phyloP scores from a whole-genome alignment of 2,888 invertebrate species.

The Idaea dimidiata region DNA sequence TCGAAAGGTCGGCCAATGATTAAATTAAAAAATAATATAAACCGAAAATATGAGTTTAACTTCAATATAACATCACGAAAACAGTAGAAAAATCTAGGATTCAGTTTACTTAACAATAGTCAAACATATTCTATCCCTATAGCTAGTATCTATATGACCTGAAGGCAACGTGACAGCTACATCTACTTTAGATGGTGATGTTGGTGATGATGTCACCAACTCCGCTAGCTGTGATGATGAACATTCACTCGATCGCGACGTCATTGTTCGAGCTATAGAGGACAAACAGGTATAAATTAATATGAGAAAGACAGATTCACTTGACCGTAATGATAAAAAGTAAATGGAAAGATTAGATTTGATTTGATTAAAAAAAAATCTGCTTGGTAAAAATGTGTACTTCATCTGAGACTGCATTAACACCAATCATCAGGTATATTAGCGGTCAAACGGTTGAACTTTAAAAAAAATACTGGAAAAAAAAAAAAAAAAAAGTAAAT shows the following conservation, averaged over 20 bases:
- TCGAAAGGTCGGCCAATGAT: too few species aligned
- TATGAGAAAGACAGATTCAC: neutral
- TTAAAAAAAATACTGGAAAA: neutral
- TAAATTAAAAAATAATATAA: too few species aligned
- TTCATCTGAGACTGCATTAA: too few species aligned
- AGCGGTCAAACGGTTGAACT: too few species aligned
- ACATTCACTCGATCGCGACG: constrained; percentile 71
- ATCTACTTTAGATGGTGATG: constrained; percentile 64
- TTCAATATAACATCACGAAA: too few species aligned
- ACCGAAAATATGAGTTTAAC: too few species aligned
- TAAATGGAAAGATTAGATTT: too few species aligned
- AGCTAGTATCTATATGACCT: constrained; percentile 61
- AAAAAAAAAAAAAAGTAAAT: neutral
- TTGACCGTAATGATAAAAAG: too few species aligned
- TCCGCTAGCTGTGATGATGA: constrained; percentile 65
- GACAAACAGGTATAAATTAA: neutral
- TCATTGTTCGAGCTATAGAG: constrained; percentile 66
- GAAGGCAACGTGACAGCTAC: constrained; percentile 69
- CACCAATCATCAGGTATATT: too few species aligned
- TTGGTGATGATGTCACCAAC: constrained; percentile 59
- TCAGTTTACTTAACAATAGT: constrained; percentile 62
- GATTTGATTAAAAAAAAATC: too few species aligned
- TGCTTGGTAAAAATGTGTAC: too few species aligned
- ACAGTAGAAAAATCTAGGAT: too few species aligned
- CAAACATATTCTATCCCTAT: constrained; percentile 70